A percentile compares a stretch with the other conserved stretches of the same genome.
Conservation (phyloP, 2,888 invertebrate genomes). For the Drosophila affinis region DNA sequence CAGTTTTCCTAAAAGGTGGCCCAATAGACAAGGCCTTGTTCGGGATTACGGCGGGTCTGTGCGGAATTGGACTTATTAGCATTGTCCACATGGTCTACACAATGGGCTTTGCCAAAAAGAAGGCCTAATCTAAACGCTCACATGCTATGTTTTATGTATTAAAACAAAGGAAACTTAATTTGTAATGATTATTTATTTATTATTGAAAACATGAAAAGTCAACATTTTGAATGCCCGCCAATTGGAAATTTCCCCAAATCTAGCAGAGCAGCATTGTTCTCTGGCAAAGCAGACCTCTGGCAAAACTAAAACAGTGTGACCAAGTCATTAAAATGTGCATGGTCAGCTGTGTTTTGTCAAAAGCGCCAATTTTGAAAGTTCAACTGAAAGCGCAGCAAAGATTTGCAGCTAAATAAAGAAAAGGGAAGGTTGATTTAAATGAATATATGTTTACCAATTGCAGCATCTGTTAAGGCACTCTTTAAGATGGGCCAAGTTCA, state of each 20-base stretch:
- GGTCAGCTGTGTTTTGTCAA: no score
- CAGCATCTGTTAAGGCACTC: no score
- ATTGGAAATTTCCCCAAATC: neutral
- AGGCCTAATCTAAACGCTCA: conserved; percentile 51
- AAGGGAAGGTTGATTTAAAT: no score
- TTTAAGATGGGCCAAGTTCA: no score
- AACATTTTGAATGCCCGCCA: conserved; percentile 2
- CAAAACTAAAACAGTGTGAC: no score
- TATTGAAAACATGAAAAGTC: neutral
- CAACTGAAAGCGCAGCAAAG: no score
- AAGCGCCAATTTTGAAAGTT: no score
- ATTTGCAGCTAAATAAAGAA: no score
- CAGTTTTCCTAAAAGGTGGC: conserved; percentile 83
- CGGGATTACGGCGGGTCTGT: conserved; percentile 81
- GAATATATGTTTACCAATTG: no score
- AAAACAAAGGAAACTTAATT: conserved; percentile 11
- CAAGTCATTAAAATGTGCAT: no score
- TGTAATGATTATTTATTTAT: neutral
- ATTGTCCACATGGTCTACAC: conserved; percentile 78
- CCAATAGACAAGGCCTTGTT: conserved; percentile 81
- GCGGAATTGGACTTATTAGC: conserved; percentile 81
- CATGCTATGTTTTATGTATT: conserved; percentile 7
- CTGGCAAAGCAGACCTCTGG: no score
- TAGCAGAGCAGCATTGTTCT: conserved; percentile 3
- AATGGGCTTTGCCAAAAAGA: conserved; percentile 82